Percentiles rank a stretch among this genome's conserved stretches.
phyloP scores from a whole-genome alignment of 2,797 vertebrate species.

The Sarcoramphus papa region DNA sequence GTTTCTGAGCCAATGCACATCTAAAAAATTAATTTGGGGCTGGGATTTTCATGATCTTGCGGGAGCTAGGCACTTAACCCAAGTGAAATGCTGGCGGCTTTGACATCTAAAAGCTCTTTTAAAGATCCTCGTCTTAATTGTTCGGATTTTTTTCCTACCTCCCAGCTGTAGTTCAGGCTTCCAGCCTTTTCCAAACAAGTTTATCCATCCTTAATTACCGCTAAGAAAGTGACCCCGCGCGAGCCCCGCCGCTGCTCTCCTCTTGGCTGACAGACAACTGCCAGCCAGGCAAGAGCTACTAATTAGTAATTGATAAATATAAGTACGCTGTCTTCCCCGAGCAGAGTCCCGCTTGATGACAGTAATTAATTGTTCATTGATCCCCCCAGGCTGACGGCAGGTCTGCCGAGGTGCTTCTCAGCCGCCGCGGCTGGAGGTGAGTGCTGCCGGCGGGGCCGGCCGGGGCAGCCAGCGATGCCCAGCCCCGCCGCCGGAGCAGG shows the following conservation, averaged over 20 bases:
- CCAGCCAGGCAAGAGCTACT: constrained; percentile 41
- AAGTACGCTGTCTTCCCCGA: constrained; percentile 49
- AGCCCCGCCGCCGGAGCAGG: background rate
- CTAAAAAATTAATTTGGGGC: background rate
- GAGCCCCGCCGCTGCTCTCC: background rate
- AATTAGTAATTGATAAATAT: constrained; percentile 71
- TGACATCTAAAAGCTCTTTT: background rate
- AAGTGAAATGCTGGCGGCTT: background rate
- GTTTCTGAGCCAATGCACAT: background rate
- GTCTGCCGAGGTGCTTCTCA: background rate
- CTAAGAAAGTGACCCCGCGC: background rate
- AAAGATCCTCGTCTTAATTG: background rate
- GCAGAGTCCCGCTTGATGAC: constrained; percentile 58
- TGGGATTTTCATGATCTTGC: background rate
- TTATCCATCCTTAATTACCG: background rate
- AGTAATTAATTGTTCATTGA: constrained; percentile 79
- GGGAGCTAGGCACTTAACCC: background rate
- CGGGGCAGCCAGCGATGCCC: background rate
- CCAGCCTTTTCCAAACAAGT: background rate
- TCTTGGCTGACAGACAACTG: constrained; percentile 65
- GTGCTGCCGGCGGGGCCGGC: background rate
- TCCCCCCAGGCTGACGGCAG: constrained; percentile 61
- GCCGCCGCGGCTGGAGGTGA: background rate
- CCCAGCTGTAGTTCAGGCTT: background rate
- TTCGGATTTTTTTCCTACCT: background rate